phyloP scores from a whole-genome alignment of 1,140 invertebrate genomes.

The Diorhabda carinulata region DNA sequence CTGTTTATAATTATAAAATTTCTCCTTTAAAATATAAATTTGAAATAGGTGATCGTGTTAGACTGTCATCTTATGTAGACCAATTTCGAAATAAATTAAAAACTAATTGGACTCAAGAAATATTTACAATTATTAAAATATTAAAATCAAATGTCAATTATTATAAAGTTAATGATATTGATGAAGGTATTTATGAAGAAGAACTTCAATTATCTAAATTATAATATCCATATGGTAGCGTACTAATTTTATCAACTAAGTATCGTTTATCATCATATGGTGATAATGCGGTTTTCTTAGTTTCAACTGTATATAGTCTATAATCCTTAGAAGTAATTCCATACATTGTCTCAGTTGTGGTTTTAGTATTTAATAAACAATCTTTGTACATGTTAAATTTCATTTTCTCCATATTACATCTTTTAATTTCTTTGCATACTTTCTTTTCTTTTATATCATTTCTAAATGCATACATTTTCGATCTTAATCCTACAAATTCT shows the following conservation, averaged over 20 bases:
- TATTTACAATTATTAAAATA: slow-evolving; percentile 36
- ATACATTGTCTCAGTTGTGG: slow-evolving; percentile 7
- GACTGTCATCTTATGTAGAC: slow-evolving; percentile 23
- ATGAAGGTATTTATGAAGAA: slow-evolving; percentile 8
- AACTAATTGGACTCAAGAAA: slow-evolving; percentile 39
- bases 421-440: slow-evolving; percentile 3
- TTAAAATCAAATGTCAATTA: slow-evolving; percentile 11
- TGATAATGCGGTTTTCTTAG: slow-evolving; percentile 14
- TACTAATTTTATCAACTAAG: slow-evolving; percentile 15
- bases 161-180: slow-evolving; percentile 14
- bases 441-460: slow-evolving; percentile 8
- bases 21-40: background rate
- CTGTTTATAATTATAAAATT: slow-evolving; percentile 22
- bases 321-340: slow-evolving; percentile 10
- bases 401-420: slow-evolving; percentile 5
- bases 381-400: slow-evolving; percentile 7
- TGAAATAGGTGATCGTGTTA: slow-evolving; percentile 24
- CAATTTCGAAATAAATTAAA: slow-evolving; percentile 36
- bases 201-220: slow-evolving; percentile 4
- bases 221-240: slow-evolving; percentile 11
- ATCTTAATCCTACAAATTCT: slow-evolving; percentile 4
- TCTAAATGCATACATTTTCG: slow-evolving; percentile 10
- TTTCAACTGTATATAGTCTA: slow-evolving; percentile 11
- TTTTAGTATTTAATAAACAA: slow-evolving; percentile 7
- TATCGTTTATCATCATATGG: slow-evolving; percentile 18